Base-by-base conservation (phyloP, 2,888 invertebrate genomes). In the Agrenia bidenticulata region DNA sequence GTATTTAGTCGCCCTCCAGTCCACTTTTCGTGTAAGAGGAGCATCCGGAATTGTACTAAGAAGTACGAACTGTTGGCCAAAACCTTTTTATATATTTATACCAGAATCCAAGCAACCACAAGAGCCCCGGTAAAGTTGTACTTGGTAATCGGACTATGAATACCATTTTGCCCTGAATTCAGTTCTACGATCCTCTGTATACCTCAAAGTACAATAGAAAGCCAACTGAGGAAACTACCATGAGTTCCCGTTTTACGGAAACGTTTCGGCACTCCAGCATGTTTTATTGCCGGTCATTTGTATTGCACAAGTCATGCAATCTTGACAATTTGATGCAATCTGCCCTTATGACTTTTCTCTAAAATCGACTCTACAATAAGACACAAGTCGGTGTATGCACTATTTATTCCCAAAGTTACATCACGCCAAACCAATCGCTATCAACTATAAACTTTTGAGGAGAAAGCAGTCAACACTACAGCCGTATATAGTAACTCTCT, bases 201-300 rank as follows among this genome's bases (percentile, higher is more conserved):
- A 32, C 32, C 32, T 32, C 5, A 11, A 11, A 32, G 5, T 32
- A 11, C 5, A 19, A 45, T 11, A 27, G 54, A 54, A 54, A 54
- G 32, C 54, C 24, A n/a, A 27, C n/a, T 5, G 32, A 51, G 5
- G 24, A 19, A 51, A 51, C 51, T 15, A 19, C 51, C 51, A 27
- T 27, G 27, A 54, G 54, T 54, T 54, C 54, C 58, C 58, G 32
- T 62, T 53, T 42, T 63, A 57, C 67, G 72, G 72, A 72, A 72
- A 67, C 63, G 72, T 72, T 67, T 67, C 69, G 72, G 69, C 69
- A 69, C 72, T 69, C 69, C 64, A 60, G 50, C 66, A 67, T 72
- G 66, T 69, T 72, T 72, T 72, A 72, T 72, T 69, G 69, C 67
- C 59, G 65, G 72, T 72, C 72, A 72, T 72, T 72, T 72, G 72